Evolutionary conservation across 1,140 invertebrate genomes (phyloP).

Genomic region (Nasonia vitripennis): DNA sequence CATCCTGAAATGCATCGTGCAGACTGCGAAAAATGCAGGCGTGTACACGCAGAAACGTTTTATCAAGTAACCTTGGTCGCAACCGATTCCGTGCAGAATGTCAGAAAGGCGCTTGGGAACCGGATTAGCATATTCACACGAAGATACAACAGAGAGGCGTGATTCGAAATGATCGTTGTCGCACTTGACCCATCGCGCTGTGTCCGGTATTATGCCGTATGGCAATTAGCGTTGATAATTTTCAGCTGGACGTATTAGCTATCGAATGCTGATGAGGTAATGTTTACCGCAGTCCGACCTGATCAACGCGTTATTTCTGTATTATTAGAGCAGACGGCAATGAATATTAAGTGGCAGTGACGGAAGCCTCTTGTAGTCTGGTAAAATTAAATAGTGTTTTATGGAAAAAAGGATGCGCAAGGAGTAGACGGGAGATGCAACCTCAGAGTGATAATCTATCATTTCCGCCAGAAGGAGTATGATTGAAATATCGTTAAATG

Average conservation of each 20-base stretch:
- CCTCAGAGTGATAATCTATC: neutral
- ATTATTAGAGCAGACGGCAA: neutral
- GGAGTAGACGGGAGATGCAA: neutral
- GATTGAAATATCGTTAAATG: neutral
- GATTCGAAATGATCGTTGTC: neutral
- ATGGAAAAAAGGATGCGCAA: too few relatives aligned
- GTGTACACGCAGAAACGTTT: neutral
- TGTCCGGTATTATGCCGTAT: neutral
- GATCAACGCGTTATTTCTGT: neutral
- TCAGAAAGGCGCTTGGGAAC: constrained; percentile 24
- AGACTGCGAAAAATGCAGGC: too few relatives aligned
- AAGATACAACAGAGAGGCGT: neutral
- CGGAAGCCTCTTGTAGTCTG: neutral
- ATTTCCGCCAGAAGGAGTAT: neutral
- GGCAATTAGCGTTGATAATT: neutral
- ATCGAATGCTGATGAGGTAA: neutral
- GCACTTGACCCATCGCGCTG: neutral
- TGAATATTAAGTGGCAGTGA: too few relatives aligned
- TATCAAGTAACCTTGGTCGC: constrained; percentile 8
- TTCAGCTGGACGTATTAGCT: neutral
- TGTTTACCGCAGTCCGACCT: too few relatives aligned
- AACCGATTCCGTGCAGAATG: constrained; percentile 11
- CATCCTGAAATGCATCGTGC: neutral
- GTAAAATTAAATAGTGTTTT: too few relatives aligned
- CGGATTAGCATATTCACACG: constrained; percentile 26